A percentile compares a stretch with the other conserved stretches of the same genome.
Evolutionary conservation across 1,140 invertebrate species (phyloP).

Genomic region (Brachionus asplanchnoidis): DNA sequence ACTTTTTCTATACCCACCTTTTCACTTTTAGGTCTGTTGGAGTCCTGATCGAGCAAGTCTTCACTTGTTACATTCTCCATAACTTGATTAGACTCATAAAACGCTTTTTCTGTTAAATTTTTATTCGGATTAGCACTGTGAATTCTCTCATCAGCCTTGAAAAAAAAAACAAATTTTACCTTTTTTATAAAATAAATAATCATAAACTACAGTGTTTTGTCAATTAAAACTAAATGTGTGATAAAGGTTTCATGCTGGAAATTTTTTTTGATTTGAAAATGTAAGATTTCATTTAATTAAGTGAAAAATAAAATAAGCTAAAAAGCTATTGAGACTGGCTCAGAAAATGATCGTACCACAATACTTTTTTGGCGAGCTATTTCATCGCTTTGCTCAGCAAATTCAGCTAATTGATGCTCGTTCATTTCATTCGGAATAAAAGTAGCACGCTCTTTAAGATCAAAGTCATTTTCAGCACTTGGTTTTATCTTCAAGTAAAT

Average conservation of each 20-base stretch:
- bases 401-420: neutral
- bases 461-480: neutral
- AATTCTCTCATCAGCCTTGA: neutral
- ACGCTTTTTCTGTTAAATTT: neutral
- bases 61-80: conserved; percentile 5
- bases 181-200: neutral
- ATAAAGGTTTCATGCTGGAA: neutral
- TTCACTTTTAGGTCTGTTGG: neutral
- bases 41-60: neutral
- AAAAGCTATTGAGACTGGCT: neutral
- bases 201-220: neutral
- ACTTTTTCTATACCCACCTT: neutral
- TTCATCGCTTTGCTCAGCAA: neutral
- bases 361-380: neutral
- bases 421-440: conserved; percentile 10
- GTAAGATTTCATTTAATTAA: neutral
- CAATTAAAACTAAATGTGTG: neutral
- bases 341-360: neutral
- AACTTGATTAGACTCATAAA: neutral
- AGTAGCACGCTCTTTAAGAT: neutral
- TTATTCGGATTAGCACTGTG: neutral
- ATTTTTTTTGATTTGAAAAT: neutral
- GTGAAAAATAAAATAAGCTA: conserved; percentile 1
- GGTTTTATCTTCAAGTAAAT: conserved; percentile 9
- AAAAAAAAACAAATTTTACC: neutral